phyloP scores from a whole-genome alignment of 2,888 invertebrate genomes.

The Venustoraphidia nigricollis region DNA sequence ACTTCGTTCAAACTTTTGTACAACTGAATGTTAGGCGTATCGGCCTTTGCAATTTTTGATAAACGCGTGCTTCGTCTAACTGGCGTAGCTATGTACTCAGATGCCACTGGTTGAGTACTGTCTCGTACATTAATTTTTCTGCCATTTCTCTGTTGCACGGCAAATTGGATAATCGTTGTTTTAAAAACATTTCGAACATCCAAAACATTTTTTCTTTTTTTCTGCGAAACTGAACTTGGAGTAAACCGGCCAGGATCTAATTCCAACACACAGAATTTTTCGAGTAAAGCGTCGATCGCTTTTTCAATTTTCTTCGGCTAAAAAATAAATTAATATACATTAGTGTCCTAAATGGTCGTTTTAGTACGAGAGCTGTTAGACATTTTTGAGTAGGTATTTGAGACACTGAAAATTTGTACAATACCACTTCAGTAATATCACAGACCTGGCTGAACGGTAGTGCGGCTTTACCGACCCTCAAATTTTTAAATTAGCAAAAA shows the following conservation, averaged over 20 bases:
- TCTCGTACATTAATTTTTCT: slow-evolving; percentile 10
- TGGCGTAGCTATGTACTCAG: slow-evolving; percentile 30
- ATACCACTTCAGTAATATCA: too few relatives aligned
- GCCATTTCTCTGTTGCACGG: slow-evolving; percentile 27
- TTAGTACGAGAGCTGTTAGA: too few relatives aligned
- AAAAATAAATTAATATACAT: slow-evolving; percentile 10
- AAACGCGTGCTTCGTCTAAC: slow-evolving; percentile 32
- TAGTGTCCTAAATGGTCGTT: neutral
- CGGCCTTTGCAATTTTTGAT: slow-evolving; percentile 14
- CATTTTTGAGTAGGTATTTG: too few relatives aligned
- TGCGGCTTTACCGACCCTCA: too few relatives aligned
- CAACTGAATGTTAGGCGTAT: slow-evolving; percentile 17
- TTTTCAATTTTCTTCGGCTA: slow-evolving; percentile 36
- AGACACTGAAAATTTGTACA: too few relatives aligned
- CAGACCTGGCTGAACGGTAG: too few relatives aligned
- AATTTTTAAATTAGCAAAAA: too few relatives aligned
- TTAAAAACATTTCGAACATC: slow-evolving; percentile 42
- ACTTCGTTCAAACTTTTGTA: slow-evolving; percentile 8
- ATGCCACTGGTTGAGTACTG: slow-evolving; percentile 24
- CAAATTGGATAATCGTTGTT: slow-evolving; percentile 40
- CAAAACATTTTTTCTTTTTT: slow-evolving; percentile 20
- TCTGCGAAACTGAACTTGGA: slow-evolving; percentile 6
- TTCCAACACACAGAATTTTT: slow-evolving; percentile 41
- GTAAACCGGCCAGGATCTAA: slow-evolving; percentile 27
- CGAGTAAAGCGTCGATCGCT: slow-evolving; percentile 34